phyloP scores from a whole-genome alignment of 2,797 vertebrate genomes.

The Epinephelus awoara region DNA sequence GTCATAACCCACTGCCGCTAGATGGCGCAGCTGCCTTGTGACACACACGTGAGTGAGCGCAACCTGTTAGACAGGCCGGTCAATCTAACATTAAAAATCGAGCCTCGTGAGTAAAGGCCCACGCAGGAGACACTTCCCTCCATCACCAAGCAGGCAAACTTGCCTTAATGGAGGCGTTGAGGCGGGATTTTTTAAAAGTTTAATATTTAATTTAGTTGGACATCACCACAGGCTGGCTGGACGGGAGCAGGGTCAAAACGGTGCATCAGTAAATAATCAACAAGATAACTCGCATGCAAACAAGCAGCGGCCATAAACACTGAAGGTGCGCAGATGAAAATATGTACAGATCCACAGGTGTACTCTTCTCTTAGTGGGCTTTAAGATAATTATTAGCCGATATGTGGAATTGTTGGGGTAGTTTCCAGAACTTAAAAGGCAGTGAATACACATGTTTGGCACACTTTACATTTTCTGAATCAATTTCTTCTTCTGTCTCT shows the following conservation, averaged over 20 bases:
- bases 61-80: conserved; percentile 17
- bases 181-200: background rate
- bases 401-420: background rate
- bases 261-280: background rate
- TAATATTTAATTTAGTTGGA: background rate
- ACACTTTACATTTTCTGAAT: background rate
- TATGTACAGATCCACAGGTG: background rate
- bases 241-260: background rate
- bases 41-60: background rate
- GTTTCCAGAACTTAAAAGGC: background rate
- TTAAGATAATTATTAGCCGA: background rate
- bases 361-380: background rate
- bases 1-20: conserved; percentile 16
- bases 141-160: background rate
- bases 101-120: background rate
- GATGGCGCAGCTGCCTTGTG: conserved; percentile 60
- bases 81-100: background rate
- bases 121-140: background rate
- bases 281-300: background rate
- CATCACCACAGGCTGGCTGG: too few species aligned
- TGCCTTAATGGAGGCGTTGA: background rate
- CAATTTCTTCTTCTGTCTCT: background rate
- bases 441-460: background rate
- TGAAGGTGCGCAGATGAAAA: background rate
- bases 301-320: background rate